These are phyloP conservation scores for Eunapius fragilis DNA, from an alignment of 37 sponge, comb jelly and placozoan genomes.

Conservation along the genomic window DNA sequence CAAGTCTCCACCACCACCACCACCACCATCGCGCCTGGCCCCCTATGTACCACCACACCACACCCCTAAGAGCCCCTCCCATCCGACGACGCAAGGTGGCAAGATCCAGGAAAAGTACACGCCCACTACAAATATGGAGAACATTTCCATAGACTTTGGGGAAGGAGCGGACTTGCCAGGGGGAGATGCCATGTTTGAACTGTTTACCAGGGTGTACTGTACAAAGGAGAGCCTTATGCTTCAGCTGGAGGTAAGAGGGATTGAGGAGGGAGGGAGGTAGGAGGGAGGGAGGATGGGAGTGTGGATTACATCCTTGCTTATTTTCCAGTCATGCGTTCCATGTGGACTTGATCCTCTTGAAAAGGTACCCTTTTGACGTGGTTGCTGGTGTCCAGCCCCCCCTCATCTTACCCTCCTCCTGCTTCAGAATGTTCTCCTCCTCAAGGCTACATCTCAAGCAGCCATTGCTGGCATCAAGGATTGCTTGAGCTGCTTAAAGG, in stretches of 20 bases:
- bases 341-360: conserved; percentile 41
- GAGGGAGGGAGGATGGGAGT: no score
- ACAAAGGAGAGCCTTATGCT: conserved; percentile 34
- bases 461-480: conserved; percentile 61
- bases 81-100: no score
- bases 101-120: no score
- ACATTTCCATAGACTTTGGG: no score
- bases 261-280: no score
- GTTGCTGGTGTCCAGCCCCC: no score
- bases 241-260: conserved; percentile 65
- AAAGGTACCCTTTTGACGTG: conserved; percentile 23
- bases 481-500: conserved; percentile 64
- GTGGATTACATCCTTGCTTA: neutral
- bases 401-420: neutral
- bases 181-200: conserved; percentile 61
- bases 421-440: conserved; percentile 63
- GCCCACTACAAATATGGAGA: no score
- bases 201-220: conserved; percentile 33
- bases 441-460: conserved; percentile 65
- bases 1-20: no score
- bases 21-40: no score
- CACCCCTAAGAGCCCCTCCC: no score
- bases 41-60: no score
- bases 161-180: neutral
- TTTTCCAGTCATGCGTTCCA: neutral